phyloP scores from a whole-genome alignment of 2,797 vertebrate species.

The Nannoperca obscura region DNA sequence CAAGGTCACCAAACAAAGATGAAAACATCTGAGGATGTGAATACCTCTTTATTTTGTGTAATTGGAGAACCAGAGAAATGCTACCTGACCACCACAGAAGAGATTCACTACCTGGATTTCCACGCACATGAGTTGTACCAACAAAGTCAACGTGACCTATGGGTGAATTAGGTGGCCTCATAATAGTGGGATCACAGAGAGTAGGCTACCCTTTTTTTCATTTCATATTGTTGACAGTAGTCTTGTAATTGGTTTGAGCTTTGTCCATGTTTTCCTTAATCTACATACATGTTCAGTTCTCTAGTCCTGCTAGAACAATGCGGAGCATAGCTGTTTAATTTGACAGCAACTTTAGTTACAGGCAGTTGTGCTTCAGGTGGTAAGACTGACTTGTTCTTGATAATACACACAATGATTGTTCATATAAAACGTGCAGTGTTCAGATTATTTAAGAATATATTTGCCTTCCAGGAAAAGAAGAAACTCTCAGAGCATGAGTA shows the following conservation, averaged over 20 bases:
- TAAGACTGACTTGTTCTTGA: background rate
- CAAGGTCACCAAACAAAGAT: background rate
- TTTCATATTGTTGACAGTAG: no score
- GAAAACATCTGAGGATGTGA: background rate
- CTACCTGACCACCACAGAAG: background rate
- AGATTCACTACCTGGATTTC: background rate
- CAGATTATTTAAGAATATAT: background rate
- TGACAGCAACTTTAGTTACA: background rate
- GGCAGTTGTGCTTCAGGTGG: background rate
- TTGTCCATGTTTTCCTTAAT: background rate
- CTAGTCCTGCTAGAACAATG: background rate
- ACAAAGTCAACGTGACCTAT: background rate
- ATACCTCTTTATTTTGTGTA: background rate
- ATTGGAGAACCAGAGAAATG: background rate
- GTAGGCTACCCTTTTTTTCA: no score
- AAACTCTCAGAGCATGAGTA: background rate
- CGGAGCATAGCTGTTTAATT: background rate
- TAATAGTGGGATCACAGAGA: no score
- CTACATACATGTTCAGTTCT: no score
- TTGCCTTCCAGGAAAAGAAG: background rate
- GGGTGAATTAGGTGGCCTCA: background rate
- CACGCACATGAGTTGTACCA: no score
- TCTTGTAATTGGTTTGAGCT: background rate
- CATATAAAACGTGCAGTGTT: background rate
- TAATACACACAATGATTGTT: background rate